Conservation (phyloP, 2,113 vertebrate genomes). For the Pygoscelis antarcticus region DNA sequence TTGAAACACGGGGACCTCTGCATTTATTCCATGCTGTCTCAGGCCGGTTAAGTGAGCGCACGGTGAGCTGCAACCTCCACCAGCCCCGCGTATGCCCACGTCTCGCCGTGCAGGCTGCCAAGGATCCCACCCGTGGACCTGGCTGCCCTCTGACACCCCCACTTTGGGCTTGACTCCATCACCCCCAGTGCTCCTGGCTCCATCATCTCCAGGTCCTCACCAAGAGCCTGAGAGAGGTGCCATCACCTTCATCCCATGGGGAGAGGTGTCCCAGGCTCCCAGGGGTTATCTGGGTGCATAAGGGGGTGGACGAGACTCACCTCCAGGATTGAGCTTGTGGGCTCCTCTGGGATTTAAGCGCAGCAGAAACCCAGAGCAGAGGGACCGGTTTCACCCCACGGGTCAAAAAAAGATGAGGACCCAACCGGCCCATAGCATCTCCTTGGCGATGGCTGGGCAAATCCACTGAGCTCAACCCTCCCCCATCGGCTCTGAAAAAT, state of each 20-base stretch:
- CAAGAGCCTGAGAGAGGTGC: not conserved
- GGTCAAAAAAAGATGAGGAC: not conserved
- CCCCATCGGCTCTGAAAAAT: not conserved
- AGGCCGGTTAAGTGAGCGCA: not conserved
- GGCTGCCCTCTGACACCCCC: not conserved
- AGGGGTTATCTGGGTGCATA: not conserved
- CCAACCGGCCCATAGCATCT: not conserved
- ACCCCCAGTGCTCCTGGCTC: not conserved
- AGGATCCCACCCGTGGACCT: not conserved
- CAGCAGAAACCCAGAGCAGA: not conserved
- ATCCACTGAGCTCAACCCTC: accelerated
- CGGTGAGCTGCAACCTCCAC: not conserved
- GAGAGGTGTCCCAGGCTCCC: not conserved
- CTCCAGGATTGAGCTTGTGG: accelerated
- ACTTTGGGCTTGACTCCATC: not conserved
- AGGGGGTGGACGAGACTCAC: not conserved
- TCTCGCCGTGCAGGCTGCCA: accelerated
- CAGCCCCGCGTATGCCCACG: accelerated
- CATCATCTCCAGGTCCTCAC: not conserved
- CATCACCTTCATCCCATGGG: not conserved
- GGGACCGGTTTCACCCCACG: accelerated
- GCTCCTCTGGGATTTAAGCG: not conserved
- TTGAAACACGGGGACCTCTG: not conserved
- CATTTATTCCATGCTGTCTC: not conserved
- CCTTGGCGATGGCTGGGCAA: accelerated